These are phyloP conservation scores for Apostichopus japonicus DNA, from an alignment of 35 echinoderm and acorn worm species.

Conservation along the genomic window DNA sequence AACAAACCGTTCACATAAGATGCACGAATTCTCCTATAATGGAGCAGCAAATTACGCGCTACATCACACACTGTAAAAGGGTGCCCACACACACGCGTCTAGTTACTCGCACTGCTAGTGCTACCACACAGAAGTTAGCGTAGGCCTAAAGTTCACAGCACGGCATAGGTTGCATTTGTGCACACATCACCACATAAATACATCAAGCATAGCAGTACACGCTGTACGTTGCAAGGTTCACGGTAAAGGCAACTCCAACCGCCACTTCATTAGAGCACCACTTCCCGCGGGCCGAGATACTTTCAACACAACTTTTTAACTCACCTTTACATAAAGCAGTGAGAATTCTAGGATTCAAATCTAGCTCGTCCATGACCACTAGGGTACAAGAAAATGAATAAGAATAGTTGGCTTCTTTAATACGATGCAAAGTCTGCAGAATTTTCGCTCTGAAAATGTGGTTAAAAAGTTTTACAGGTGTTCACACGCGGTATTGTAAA, in stretches of 20 bases:
- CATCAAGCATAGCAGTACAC: too few species aligned
- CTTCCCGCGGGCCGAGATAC: background rate
- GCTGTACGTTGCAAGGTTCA: background rate
- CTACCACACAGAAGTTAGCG: too few species aligned
- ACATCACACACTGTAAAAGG: too few species aligned
- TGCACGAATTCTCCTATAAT: too few species aligned
- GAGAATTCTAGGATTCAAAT: conserved; percentile 77
- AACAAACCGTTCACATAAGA: too few species aligned
- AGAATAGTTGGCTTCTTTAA: background rate
- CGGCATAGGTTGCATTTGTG: background rate
- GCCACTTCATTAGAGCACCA: background rate
- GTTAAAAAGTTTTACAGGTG: conserved; percentile 54
- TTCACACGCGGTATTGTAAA: conserved; percentile 37
- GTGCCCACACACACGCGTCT: too few species aligned
- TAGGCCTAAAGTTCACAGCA: too few species aligned
- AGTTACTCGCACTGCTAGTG: too few species aligned
- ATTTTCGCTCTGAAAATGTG: conserved; percentile 26
- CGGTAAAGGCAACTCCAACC: background rate
- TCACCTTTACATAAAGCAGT: conserved; percentile 67
- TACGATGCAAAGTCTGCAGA: background rate
- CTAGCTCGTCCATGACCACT: conserved; percentile 73
- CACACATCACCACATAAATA: background rate
- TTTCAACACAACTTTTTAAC: conserved; percentile 48
- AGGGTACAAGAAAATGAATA: background rate
- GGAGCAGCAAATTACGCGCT: too few species aligned